Conservation (phyloP, 2,888 invertebrate genomes). For the Selenia dentaria region DNA sequence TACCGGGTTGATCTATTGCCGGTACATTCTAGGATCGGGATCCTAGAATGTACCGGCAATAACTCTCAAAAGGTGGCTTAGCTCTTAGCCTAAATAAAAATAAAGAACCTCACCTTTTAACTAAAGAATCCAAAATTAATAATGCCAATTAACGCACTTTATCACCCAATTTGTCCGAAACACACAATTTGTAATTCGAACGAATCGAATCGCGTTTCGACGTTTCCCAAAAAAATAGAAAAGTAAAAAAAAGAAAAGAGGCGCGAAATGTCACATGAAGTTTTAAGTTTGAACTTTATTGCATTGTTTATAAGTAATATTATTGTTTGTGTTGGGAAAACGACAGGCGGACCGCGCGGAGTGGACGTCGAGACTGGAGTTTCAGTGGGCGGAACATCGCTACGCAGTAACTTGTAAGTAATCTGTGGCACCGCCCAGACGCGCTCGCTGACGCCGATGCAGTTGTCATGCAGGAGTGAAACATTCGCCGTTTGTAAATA, state of each 20-base stretch:
- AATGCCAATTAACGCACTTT: conserved; percentile 53
- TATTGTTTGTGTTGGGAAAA: conserved; percentile 57
- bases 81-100: no score
- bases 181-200: conserved; percentile 59
- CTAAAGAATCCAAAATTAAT: conserved; percentile 58
- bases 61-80: no score
- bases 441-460: conserved; percentile 43
- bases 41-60: no score
- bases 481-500: conserved; percentile 30
- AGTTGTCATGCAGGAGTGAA: conserved; percentile 65
- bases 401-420: not conserved
- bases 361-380: conserved; percentile 82
- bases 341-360: conserved; percentile 84
- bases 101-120: conserved; percentile 40
- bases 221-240: conserved; percentile 56
- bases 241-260: conserved; percentile 23
- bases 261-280: conserved; percentile 44
- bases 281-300: conserved; percentile 35
- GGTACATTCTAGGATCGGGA: no score
- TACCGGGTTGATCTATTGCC: no score
- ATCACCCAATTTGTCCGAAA: conserved; percentile 56
- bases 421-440: conserved; percentile 53
- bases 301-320: conserved; percentile 43
- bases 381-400: conserved; percentile 76
- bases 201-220: conserved; percentile 55